These are phyloP conservation scores for Girardia tigrina DNA, from an alignment of 2,888 invertebrate genomes.

Conservation along the genomic window DNA sequence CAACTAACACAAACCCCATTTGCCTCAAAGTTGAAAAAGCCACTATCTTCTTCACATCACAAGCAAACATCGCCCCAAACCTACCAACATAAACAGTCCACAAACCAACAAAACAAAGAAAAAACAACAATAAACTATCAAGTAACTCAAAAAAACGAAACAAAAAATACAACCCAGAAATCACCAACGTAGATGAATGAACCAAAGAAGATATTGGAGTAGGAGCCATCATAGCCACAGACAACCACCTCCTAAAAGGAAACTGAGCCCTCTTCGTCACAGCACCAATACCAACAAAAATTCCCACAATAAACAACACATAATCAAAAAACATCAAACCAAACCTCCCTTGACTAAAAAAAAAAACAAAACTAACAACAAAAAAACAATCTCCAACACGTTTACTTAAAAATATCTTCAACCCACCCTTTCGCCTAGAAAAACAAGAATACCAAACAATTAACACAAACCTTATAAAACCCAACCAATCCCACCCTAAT, in stretches of 20 bases:
- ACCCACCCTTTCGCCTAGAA: too few relatives aligned
- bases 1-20: slow-evolving; percentile 61
- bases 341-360: too few relatives aligned
- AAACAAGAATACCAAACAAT: too few relatives aligned
- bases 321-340: too few relatives aligned
- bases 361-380: too few relatives aligned
- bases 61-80: slow-evolving; percentile 31
- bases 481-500: too few relatives aligned
- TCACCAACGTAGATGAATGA: slow-evolving; percentile 66
- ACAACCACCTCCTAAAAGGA: slow-evolving; percentile 65
- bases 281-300: too few relatives aligned
- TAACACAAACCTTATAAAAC: too few relatives aligned
- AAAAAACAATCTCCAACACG: too few relatives aligned
- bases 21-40: slow-evolving; percentile 65
- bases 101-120: slow-evolving; percentile 48
- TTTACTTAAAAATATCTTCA: too few relatives aligned
- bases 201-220: slow-evolving; percentile 65
- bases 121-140: slow-evolving; percentile 50
- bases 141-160: slow-evolving; percentile 57
- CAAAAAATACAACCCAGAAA: slow-evolving; percentile 63
- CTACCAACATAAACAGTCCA: neutral
- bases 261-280: too few relatives aligned
- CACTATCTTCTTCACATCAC: slow-evolving; percentile 65
- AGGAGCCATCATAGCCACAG: slow-evolving; percentile 64
- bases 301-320: too few relatives aligned